Base-by-base conservation (phyloP, 2,888 invertebrate species). In the Pristionchus fissidentatus region DNA sequence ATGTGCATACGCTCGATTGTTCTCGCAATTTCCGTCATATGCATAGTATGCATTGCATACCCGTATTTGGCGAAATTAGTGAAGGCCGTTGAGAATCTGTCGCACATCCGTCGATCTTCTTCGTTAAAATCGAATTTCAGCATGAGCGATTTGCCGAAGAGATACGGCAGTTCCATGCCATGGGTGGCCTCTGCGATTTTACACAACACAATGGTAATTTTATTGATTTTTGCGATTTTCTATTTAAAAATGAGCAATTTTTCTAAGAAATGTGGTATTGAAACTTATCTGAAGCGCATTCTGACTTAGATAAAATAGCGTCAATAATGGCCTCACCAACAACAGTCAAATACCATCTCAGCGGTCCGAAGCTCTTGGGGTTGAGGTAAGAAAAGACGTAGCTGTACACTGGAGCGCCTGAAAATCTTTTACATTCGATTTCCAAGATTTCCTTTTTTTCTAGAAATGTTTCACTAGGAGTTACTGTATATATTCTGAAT, bases 21-120 rank as follows among this genome's bases (percentile, higher is more conserved):
- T n/a, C n/a, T n/a, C n/a, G n/a, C n/a, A n/a, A n/a, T n/a, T n/a
- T n/a, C n/a, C n/a, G n/a, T n/a, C n/a, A n/a, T n/a, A n/a, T n/a
- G n/a, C n/a, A n/a, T n/a, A n/a, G n/a, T n/a, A n/a, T 66, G 19
- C 32, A 0, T 35, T 15, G 49, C 86, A 81, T 29, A 89, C 90
- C 90, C 90, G 84, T 87, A 89, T 88, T 89, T 90, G 7, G 87
- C 88, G 81, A 89, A 90, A 77, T 90, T 90, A 8, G 90, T 88
- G 85, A 87, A 89, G 10, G 88, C 78, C 5, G 84, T 86, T 5
- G 89, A 87, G 49, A 90, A 87, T 22, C 87, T 84, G 4, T 87
- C 88, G 81, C 90, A 85, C 85, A 90, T 87, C 46, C 87, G 85
- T 66, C 85, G 75, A 66, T 90, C 90, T 26, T 87, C 85, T n/a